Conservation (phyloP, 2,797 vertebrate species). For the Agapornis canus region DNA sequence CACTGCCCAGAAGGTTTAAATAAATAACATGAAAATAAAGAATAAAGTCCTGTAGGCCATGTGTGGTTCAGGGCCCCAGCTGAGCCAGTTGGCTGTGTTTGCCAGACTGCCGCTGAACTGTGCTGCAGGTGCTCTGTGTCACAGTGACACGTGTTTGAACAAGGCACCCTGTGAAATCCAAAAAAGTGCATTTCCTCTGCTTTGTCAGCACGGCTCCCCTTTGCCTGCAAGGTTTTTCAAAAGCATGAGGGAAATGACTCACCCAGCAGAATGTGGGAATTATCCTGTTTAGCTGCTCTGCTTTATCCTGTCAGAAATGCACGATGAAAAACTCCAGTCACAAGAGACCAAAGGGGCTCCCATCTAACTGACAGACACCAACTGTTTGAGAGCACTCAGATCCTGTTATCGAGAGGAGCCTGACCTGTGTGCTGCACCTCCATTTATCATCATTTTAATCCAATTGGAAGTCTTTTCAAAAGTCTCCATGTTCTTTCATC, state of each 20-base stretch:
- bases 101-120: neutral
- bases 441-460: slow-evolving; percentile 60
- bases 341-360: slow-evolving; percentile 40
- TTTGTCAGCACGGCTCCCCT: slow-evolving; percentile 64
- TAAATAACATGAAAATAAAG: slow-evolving; percentile 4
- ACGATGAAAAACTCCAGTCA: slow-evolving; percentile 59
- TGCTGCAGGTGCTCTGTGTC: slow-evolving; percentile 76
- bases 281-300: slow-evolving; percentile 71
- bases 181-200: slow-evolving; percentile 65
- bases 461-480: slow-evolving; percentile 51
- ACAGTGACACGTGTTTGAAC: slow-evolving; percentile 36
- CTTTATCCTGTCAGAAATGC: slow-evolving; percentile 70
- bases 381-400: slow-evolving; percentile 40
- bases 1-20: neutral
- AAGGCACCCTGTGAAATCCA: slow-evolving; percentile 45
- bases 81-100: neutral
- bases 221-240: slow-evolving; percentile 69
- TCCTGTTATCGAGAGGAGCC: slow-evolving; percentile 60
- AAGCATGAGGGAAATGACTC: slow-evolving; percentile 75
- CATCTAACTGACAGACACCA: slow-evolving; percentile 56
- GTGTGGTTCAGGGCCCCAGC: neutral
- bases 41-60: neutral
- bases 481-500: slow-evolving; percentile 40
- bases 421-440: slow-evolving; percentile 43
- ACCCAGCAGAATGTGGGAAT: slow-evolving; percentile 72